Base-by-base conservation (phyloP, 2,113 vertebrate species). In the Gulo gulo region DNA sequence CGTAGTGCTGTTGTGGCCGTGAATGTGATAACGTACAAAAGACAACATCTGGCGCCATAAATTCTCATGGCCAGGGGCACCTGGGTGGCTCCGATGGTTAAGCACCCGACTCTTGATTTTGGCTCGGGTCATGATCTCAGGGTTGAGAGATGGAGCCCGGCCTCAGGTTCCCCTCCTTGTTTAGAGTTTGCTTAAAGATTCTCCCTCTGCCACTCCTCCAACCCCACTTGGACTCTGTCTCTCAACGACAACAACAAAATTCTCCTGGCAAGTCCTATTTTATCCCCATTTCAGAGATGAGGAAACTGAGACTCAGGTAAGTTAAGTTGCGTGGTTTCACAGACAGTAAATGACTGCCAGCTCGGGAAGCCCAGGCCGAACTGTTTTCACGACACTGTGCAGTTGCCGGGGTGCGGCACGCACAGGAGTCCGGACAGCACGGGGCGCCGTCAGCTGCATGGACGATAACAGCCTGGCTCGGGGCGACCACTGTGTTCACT, bases 201-300 rank as follows among this genome's bases (percentile, higher is more conserved):
- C 65, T 67, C 65, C 65, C 15, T 67, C 65, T 67, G 31, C 65
- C 31, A 34, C 31, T 67, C 65, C 11, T 15, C 15, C 65, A 67
- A 18, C 65, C 65, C 31, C 24, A 12, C 65, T 67, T 34, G 14
- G 14, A 67, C 65, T 67, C 31, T 67, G 29, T 65, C 65, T 65
- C 31, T 18, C 15, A 34, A 67, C 34, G 34, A 31, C 13, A 34
- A 65, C 14, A 67, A 34, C 34, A 67, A 34, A 57, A 57, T 57
- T 57, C 57, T 57, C 57, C 57, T 57, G 21, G 7, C 5, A 16
- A 63, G 9, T 52, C 7, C 29, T 50, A 1, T 42, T 78, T 83
- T 36, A 83, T 65, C 36, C n/a, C 36, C n/a, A 59, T 31, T 79
- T 73, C 82, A 79, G 50, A 91, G 86, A 85, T 12, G 21, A 93